Evolutionary conservation across 2,113 vertebrate genomes (phyloP), one percentile per base, ranked within the genome.

Genomic region (Chiloscyllium plagiosum): DNA sequence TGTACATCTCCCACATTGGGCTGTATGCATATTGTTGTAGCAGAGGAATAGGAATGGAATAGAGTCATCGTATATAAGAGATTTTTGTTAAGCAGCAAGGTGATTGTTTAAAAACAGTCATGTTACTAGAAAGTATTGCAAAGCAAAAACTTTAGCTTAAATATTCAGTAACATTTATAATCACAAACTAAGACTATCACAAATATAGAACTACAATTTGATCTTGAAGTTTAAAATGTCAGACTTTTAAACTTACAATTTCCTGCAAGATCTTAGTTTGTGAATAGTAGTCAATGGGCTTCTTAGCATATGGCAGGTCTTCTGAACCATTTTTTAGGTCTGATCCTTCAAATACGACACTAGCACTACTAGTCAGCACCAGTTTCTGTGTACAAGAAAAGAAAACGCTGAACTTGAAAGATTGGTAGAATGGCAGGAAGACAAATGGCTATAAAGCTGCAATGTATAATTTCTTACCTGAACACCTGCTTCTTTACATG

Each of bases 241-340:
- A 50, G 33, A 52, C 0, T 0, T 0, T 96, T 0, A 1, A 4
- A 26, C 52, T n/a, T 96, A 99, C 99, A 98, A 97, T 98, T 96
- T 99, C 99, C 96, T 99, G 99, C 0, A 98, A 96, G 96, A 99
- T 99, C 97, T 99, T 99, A 5, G 99, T 99, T 97, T 99, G 97
- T 3, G 99, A 99, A 97, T 99, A 99, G 96, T 98, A 99, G 97
- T 99, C 99, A 0, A 99, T 99, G 4, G 99, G 99, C 2, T 98
- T 98, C 78, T 96, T 97, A 47, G 99, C 99, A 20, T 99, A 99
- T 0, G 99, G 99, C 2, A 99, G 98, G 96, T 99, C 98, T 97
- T 99, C 99, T 0, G 97, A 98, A 80, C 99, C 99, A 65, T 99
- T 98, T 97, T 98, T 99, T 65, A 99, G 98, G 97, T 99, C 98